phyloP scores from a whole-genome alignment of 2,888 invertebrate species.

The Himalopsyche japonica region DNA sequence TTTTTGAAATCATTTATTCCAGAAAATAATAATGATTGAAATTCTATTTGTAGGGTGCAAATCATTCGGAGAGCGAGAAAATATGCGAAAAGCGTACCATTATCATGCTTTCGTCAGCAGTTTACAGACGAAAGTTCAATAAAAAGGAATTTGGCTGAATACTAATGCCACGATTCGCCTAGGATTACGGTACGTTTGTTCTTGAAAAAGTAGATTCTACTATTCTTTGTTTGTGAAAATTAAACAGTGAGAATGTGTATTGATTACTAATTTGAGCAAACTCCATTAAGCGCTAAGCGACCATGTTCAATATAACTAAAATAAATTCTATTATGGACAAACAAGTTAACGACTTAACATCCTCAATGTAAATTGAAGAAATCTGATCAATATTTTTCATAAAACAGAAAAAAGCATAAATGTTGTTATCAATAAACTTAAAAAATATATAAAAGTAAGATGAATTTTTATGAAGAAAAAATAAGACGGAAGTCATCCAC shows the following conservation, averaged over 20 bases:
- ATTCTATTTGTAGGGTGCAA: neutral
- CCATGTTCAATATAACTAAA: neutral
- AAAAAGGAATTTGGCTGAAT: conserved; percentile 37
- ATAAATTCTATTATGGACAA: neutral
- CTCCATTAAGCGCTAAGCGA: neutral
- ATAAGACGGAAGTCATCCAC: too few species aligned
- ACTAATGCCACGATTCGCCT: conserved; percentile 31
- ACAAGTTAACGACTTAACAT: neutral
- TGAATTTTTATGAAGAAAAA: too few species aligned
- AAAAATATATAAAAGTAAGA: too few species aligned
- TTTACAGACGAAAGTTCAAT: conserved; percentile 36
- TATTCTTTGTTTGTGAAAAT: neutral
- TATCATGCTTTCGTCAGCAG: conserved; percentile 31
- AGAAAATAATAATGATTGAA: too few species aligned
- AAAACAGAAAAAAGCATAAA: too few species aligned
- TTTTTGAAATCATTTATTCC: too few species aligned
- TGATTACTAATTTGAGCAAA: neutral
- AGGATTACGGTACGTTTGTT: neutral
- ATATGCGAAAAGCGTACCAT: neutral
- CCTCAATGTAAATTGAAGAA: too few species aligned
- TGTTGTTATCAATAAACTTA: too few species aligned
- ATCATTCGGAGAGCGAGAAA: neutral
- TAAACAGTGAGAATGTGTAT: neutral
- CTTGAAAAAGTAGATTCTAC: neutral
- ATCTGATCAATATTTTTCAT: too few species aligned